A percentile compares a stretch with the other conserved stretches of the same genome.
Evolutionary conservation across 2,113 vertebrate species (phyloP).

Genomic region (Pterophyllum scalare): DNA sequence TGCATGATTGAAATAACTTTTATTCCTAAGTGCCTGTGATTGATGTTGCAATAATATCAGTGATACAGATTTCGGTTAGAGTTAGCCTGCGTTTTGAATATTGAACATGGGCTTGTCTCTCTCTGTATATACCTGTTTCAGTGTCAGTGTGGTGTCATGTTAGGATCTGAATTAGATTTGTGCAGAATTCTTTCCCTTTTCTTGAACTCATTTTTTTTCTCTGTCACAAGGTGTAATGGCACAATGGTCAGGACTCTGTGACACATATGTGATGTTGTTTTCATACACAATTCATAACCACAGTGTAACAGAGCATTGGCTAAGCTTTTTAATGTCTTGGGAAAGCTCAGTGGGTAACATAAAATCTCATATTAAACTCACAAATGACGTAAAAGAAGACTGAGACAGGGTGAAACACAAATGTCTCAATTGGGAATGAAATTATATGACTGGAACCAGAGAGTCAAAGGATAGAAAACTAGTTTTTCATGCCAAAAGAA

Average conservation of each 20-base stretch:
- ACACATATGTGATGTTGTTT: conserved; percentile 27
- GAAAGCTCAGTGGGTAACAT: conserved; percentile 40
- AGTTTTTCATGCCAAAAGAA: conserved; percentile 50
- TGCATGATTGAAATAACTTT: conserved; percentile 43
- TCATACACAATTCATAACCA: conserved; percentile 37
- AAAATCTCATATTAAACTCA: conserved; percentile 47
- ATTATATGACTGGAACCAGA: conserved; percentile 41
- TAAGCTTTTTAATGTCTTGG: conserved; percentile 20
- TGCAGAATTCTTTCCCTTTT: not conserved
- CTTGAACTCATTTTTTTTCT: not conserved
- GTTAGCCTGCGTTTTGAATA: not conserved
- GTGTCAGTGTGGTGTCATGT: not conserved
- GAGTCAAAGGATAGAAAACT: conserved; percentile 52
- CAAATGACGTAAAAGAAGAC: conserved; percentile 58
- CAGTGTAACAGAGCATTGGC: conserved; percentile 1
- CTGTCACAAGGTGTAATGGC: not conserved
- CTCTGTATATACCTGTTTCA: not conserved
- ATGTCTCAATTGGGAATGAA: conserved; percentile 45
- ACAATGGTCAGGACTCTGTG: not conserved
- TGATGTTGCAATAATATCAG: conserved; percentile 21
- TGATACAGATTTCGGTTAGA: not conserved
- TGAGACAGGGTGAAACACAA: conserved; percentile 28
- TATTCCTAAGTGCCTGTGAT: conserved; percentile 12
- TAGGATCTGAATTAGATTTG: not conserved
- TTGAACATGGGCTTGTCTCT: not conserved